Evolutionary conservation across 2,113 vertebrate species (phyloP).

Genomic region (Pipa parva): DNA sequence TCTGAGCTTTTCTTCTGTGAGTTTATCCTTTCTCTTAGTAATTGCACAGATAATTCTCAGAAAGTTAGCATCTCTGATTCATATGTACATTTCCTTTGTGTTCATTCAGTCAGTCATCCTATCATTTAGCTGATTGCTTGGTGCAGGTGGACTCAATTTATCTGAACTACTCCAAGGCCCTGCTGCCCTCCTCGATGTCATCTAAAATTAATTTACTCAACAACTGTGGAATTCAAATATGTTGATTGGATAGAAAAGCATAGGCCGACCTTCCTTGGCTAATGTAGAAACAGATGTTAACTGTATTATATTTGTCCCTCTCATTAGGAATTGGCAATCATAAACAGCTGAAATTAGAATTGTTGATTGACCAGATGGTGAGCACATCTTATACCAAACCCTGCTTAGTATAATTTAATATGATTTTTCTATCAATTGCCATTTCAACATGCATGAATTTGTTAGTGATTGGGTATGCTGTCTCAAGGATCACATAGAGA

Average conservation of each 20-base stretch:
- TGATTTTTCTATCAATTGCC: slow-evolving; percentile 33
- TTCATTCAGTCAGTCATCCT: slow-evolving; percentile 19
- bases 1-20: slow-evolving; percentile 7
- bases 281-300: slow-evolving; percentile 44
- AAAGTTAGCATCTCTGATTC: slow-evolving; percentile 1
- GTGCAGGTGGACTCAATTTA: slow-evolving; percentile 38
- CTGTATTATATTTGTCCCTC: slow-evolving; percentile 41
- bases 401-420: slow-evolving; percentile 38
- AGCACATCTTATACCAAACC: slow-evolving; percentile 19
- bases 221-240: slow-evolving; percentile 38
- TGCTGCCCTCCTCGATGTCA: slow-evolving; percentile 27
- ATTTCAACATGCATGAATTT: slow-evolving; percentile 24
- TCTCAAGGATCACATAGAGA: slow-evolving; percentile 22
- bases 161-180: slow-evolving; percentile 24
- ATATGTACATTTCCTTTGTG: slow-evolving; percentile 16
- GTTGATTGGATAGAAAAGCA: slow-evolving; percentile 35
- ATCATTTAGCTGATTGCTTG: slow-evolving; percentile 38
- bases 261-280: slow-evolving; percentile 36
- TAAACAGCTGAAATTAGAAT: slow-evolving; percentile 42
- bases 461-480: slow-evolving; percentile 5
- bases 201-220: slow-evolving; percentile 35
- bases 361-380: slow-evolving; percentile 41
- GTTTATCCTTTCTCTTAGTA: slow-evolving; percentile 9
- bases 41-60: slow-evolving; percentile 35
- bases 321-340: slow-evolving; percentile 42